Conservation (phyloP, 2,113 vertebrate species). For the Corapipo altera region DNA sequence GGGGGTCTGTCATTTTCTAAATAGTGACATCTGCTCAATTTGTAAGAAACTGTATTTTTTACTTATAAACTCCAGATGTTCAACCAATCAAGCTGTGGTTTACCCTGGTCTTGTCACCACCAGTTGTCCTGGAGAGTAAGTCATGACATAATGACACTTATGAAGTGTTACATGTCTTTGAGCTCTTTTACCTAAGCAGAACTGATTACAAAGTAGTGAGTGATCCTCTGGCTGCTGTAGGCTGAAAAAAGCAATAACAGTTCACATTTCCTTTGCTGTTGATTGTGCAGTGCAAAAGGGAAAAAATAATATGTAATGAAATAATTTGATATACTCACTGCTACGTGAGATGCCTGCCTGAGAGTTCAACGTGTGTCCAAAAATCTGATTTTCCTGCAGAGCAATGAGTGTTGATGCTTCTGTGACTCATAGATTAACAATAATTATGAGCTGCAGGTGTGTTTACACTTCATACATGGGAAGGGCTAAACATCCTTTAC, state of each 20-base stretch:
- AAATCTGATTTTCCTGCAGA: background rate
- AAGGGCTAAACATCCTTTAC: background rate
- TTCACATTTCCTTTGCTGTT: background rate
- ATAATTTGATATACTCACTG: background rate
- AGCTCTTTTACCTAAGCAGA: background rate
- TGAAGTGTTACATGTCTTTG: background rate
- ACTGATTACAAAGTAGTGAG: background rate
- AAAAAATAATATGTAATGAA: background rate
- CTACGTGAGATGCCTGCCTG: background rate
- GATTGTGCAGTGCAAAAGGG: background rate
- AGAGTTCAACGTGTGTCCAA: rapidly evolving
- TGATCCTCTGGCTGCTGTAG: background rate
- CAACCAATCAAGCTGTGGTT: background rate
- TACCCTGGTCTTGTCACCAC: background rate
- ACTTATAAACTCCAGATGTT: background rate
- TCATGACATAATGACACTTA: background rate
- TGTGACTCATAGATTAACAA: background rate
- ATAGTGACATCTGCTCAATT: background rate
- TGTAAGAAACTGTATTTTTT: background rate
- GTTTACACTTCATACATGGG: background rate
- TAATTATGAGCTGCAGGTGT: background rate
- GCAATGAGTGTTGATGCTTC: background rate
- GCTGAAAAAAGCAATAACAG: background rate
- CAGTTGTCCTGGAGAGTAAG: background rate
- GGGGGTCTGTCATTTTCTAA: background rate